Base-by-base conservation (phyloP, 2,797 vertebrate genomes). In the Sorex maritimensis region DNA sequence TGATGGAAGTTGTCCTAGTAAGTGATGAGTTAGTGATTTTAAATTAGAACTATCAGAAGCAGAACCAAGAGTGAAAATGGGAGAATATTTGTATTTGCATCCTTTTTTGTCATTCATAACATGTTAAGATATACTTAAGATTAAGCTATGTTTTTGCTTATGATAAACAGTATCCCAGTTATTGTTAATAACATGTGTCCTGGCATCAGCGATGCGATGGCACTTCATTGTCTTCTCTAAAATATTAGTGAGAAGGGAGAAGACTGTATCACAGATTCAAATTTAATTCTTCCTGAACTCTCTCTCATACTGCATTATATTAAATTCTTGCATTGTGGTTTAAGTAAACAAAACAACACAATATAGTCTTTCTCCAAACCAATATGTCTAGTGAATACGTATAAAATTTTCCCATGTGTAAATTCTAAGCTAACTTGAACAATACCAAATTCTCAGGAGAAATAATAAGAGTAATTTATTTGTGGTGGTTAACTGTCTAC, bases 251-350 rank as follows among this genome's bases (percentile, higher is more conserved):
- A 2, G 13, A 26, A 69, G 38, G 65, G n/a, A 86, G 61, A 5
- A 77, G 30, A 67, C 4, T 81, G 21, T 74, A 23, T 79, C 52
- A 19, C 13, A 52, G n/a, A 94, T 75, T 74, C 23, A 41, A 24
- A 14, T 81, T 79, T 68, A 68, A 71, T 85, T 84, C 28, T 91
- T 79, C 13, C 28, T 88, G 13, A 78, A 61, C 19, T 67, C 34
- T 72, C 68, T 78, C 55, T 77, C 44, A 61, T 68, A 85, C 87
- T 91, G 72, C 4, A 86, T 67, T 71, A 61, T 65, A 88, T 88
- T 87, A 28, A 96, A 80, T 55, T 34, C 10, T 79, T 6, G 24
- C 9, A 46, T 78, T 93, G 63, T 4, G 38, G 58, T 49, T 88
- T 83, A 90, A 86, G 21, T 14, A 88, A 72, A 72, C 55, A 21